These are phyloP conservation scores for Aegotheles bennettii DNA, from an alignment of 2,113 vertebrate species.

Conservation along the genomic window DNA sequence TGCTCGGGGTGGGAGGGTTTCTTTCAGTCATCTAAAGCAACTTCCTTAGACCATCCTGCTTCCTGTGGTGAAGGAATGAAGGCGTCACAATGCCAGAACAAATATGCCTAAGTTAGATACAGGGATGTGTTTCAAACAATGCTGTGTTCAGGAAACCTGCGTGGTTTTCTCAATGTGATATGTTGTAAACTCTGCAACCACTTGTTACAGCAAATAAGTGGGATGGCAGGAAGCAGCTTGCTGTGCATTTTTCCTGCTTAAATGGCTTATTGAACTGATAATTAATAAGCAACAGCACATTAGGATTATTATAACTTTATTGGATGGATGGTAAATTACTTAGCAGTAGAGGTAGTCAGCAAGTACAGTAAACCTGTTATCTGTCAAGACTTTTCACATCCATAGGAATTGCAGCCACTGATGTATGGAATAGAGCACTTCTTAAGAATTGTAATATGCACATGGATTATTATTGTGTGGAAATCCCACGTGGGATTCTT, in stretches of 20 bases:
- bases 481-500: neutral
- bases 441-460: neutral
- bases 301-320: neutral
- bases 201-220: neutral
- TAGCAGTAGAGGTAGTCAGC: neutral
- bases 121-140: neutral
- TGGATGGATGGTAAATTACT: neutral
- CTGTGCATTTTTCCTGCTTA: neutral
- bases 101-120: neutral
- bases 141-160: neutral
- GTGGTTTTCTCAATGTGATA: neutral
- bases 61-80: neutral
- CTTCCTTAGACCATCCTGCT: neutral
- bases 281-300: slow-evolving; percentile 45
- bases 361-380: neutral
- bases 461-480: neutral
- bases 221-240: neutral
- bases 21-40: neutral
- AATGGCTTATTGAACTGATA: slow-evolving; percentile 24
- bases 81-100: neutral
- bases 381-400: neutral
- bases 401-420: neutral
- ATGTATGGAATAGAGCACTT: neutral
- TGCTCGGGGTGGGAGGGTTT: neutral
- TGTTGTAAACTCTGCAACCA: neutral